These are phyloP conservation scores for Piezodorus guildinii DNA, from an alignment of 1,140 invertebrate genomes.

Conservation along the genomic window DNA sequence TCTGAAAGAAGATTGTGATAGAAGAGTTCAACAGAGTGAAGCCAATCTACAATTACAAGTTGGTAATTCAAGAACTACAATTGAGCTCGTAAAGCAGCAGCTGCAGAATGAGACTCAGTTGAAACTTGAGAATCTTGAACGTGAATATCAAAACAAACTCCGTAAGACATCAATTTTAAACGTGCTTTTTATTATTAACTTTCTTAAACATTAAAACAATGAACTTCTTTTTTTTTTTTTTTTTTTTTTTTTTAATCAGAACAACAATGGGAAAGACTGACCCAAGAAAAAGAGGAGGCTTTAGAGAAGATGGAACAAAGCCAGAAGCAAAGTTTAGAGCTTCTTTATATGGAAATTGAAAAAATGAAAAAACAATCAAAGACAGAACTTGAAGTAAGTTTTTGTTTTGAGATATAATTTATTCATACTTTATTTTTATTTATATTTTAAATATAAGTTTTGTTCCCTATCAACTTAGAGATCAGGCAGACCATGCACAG, in stretches of 20 bases:
- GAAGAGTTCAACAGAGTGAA: conserved; percentile 34
- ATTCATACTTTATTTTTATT: too few species aligned
- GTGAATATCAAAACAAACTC: conserved; percentile 36
- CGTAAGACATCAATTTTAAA: too few species aligned
- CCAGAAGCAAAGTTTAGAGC: not conserved
- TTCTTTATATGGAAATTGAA: not conserved
- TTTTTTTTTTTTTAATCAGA: not conserved
- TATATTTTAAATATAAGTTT: too few species aligned
- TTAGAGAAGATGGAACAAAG: conserved; percentile 5
- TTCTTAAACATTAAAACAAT: not conserved
- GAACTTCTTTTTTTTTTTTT: too few species aligned
- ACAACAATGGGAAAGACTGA: not conserved
- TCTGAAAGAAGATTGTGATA: conserved; percentile 34
- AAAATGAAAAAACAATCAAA: not conserved
- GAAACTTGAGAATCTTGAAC: conserved; percentile 33
- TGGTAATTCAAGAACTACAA: conserved; percentile 32
- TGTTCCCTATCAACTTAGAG: too few species aligned
- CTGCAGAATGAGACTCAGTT: conserved; percentile 37
- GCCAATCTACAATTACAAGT: conserved; percentile 34
- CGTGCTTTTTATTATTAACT: too few species aligned
- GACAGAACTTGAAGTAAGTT: not conserved
- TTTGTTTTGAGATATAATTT: not conserved
- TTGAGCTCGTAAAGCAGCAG: conserved; percentile 39
- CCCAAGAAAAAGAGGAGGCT: not conserved
- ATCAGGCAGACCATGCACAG: too few species aligned